Base-by-base conservation (phyloP, 2,113 vertebrate genomes). In the Chamaetylas fuelleborni region DNA sequence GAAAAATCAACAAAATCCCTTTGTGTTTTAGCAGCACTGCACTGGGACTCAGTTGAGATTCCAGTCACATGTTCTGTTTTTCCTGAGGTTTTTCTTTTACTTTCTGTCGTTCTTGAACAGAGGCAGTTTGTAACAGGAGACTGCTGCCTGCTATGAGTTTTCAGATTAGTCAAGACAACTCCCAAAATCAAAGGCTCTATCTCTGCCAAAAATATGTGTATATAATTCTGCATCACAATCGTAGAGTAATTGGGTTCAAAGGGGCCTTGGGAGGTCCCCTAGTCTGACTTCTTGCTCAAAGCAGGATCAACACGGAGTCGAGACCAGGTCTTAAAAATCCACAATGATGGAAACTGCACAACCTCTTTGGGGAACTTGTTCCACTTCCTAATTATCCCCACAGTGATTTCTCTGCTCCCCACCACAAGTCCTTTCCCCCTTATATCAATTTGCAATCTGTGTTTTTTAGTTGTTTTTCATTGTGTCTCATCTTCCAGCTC, bases 271-370 rank as follows among this genome's bases (percentile, higher is more conserved):
- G 14, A 61, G 28, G n/a, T 48, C 48, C 38, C n/a, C 12, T 69
- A 48, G 36, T 61, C 72, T 45, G 66, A 61, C 31, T 91, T 88
- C 28, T 76, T 91, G 48, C 42, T 77, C 36, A 93, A 53, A 91
- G 54, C 40, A 77, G 50, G 31, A 64, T 70, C 54, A 31, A 31
- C 50, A 56, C 28, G 57, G 16, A 67, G 31, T 43, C 8, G 3
- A 64, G 20, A 60, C 8, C 4, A 54, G 9, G 6, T 47, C 48
- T 80, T 73, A 73, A 88, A 86, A 81, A 61, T 24, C 13, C 64
- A 4, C 31, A 43, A 11, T 19, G 19, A 22, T 31, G 22, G 19
- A 48, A 83, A 28, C 22, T 5, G 11, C 12, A 16, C 12, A 31
- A 3, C 7, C 18, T 88, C 47, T 73, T 64, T 66, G 51, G 33